A percentile compares a stretch with the other conserved stretches of the same genome.
Conservation (phyloP, 2,797 vertebrate species). For the Mormyrus hasselquistii region DNA sequence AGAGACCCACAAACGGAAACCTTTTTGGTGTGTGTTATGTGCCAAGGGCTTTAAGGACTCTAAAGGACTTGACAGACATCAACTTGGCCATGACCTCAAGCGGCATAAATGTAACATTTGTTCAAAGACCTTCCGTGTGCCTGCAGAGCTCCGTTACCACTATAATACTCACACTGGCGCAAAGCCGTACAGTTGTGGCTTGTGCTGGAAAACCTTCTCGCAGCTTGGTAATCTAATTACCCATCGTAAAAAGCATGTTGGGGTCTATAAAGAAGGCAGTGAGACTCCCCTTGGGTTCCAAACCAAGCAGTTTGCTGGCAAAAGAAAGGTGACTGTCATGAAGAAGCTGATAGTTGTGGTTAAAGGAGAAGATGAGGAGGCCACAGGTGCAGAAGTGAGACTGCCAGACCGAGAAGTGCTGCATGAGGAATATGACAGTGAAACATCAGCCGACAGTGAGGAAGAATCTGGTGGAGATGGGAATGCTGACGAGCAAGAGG, state of each 20-base stretch:
- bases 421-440: neutral
- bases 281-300: neutral
- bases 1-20: slow-evolving; percentile 42
- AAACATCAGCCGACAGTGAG: neutral
- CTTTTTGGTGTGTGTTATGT: slow-evolving; percentile 41
- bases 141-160: slow-evolving; percentile 30
- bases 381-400: neutral
- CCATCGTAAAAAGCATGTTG: slow-evolving; percentile 32
- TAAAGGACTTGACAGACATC: slow-evolving; percentile 36
- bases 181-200: slow-evolving; percentile 36
- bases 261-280: neutral
- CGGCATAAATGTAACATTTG: slow-evolving; percentile 39
- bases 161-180: slow-evolving; percentile 26
- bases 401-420: neutral
- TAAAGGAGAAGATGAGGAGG: neutral
- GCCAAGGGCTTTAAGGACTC: slow-evolving; percentile 45
- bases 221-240: slow-evolving; percentile 24
- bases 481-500: slow-evolving; percentile 30
- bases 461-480: slow-evolving; percentile 16
- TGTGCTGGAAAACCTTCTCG: slow-evolving; percentile 42
- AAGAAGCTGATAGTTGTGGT: neutral
- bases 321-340: neutral
- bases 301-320: neutral
- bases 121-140: slow-evolving; percentile 30
- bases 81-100: slow-evolving; percentile 41